phyloP scores from a whole-genome alignment of 2,888 invertebrate species.

The Cataglyphis rosenhaueri region DNA sequence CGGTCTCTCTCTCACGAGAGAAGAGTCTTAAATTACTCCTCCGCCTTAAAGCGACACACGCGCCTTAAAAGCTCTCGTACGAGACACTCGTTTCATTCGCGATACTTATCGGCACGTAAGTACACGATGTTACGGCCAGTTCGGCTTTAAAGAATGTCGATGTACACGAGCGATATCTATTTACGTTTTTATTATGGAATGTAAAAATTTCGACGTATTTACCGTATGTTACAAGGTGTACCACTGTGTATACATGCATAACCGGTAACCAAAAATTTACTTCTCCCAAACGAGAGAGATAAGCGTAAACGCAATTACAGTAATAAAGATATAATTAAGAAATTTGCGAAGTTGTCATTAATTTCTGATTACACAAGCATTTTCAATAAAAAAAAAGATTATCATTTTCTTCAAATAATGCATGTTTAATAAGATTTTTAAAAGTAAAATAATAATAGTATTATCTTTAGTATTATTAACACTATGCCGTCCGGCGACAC shows the following conservation, averaged over 20 bases:
- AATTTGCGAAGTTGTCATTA: conserved; percentile 72
- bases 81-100: conserved; percentile 65
- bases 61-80: conserved; percentile 69
- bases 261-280: conserved; percentile 29
- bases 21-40: conserved; percentile 69
- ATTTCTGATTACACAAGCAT: conserved; percentile 2
- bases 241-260: not conserved
- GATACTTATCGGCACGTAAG: conserved; percentile 70
- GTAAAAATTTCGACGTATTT: conserved; percentile 39
- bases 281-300: conserved; percentile 1
- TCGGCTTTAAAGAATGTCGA: conserved; percentile 65
- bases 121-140: conserved; percentile 72
- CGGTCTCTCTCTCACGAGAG: conserved; percentile 52
- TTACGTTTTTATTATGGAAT: conserved; percentile 47
- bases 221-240: conserved; percentile 24
- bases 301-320: conserved; percentile 69
- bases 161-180: conserved; percentile 58
- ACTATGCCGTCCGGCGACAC: no score
- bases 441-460: not conserved
- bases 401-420: not conserved
- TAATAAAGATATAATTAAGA: conserved; percentile 76
- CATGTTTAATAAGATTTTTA: not conserved
- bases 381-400: not conserved
- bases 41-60: conserved; percentile 65
- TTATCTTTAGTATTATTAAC: no score